These are phyloP conservation scores for Sebastes nivosus DNA, from an alignment of 2,797 vertebrate species.

Conservation along the genomic window DNA sequence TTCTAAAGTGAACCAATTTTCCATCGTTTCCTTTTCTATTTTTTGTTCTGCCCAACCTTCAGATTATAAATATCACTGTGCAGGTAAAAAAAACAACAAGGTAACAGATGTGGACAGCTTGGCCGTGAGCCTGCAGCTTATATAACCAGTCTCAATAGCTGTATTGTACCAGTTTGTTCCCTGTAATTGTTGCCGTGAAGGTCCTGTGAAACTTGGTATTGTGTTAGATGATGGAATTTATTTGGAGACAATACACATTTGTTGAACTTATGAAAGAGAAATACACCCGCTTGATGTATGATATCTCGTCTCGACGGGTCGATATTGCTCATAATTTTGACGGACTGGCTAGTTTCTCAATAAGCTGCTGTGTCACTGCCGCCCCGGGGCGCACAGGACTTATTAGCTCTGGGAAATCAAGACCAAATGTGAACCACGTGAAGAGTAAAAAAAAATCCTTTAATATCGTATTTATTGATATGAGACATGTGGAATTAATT, in stretches of 20 bases:
- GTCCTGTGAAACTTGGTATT: slow-evolving; percentile 54
- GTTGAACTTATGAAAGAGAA: slow-evolving; percentile 57
- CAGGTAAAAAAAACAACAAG: slow-evolving; percentile 56
- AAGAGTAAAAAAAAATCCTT: not conserved
- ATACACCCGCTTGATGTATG: slow-evolving; percentile 53
- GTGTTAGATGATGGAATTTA: slow-evolving; percentile 51
- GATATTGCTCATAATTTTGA: slow-evolving; percentile 51
- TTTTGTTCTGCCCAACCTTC: not conserved
- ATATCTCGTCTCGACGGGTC: slow-evolving; percentile 21
- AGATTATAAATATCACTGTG: slow-evolving; percentile 30
- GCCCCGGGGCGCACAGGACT: not conserved
- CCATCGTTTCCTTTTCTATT: not conserved
- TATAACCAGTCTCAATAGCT: slow-evolving; percentile 57
- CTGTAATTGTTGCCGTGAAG: slow-evolving; percentile 54
- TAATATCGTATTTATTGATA: slow-evolving; percentile 1
- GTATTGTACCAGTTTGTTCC: slow-evolving; percentile 54
- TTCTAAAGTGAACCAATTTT: not conserved
- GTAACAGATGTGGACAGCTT: slow-evolving; percentile 58
- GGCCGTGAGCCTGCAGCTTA: slow-evolving; percentile 46
- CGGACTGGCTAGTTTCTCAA: slow-evolving; percentile 33
- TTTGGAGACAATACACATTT: slow-evolving; percentile 40
- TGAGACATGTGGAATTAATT: not conserved
- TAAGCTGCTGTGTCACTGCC: slow-evolving; percentile 29
- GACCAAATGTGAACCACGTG: slow-evolving; percentile 23
- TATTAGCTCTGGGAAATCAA: slow-evolving; percentile 45